Evolutionary conservation across 2,113 vertebrate genomes (phyloP).

Genomic region (Mungos mungo): DNA sequence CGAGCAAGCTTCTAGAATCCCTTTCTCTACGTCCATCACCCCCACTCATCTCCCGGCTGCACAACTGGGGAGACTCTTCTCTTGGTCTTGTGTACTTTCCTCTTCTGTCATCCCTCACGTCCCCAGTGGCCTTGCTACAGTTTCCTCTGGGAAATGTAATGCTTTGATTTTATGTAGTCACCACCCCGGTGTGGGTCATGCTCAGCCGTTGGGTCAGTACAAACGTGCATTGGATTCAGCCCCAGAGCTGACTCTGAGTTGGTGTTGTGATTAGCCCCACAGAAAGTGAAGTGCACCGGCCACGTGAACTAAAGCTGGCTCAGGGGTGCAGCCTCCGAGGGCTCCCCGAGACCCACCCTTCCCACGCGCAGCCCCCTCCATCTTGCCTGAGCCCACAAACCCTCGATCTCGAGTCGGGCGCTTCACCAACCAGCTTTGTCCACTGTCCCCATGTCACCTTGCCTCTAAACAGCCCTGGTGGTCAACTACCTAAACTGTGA

Average conservation of each 20-base stretch:
- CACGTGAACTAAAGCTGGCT: fast-evolving
- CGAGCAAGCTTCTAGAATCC: fast-evolving
- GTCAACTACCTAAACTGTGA: background rate
- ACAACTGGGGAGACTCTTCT: background rate
- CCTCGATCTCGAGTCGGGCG: too few relatives aligned
- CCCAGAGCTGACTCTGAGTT: fast-evolving
- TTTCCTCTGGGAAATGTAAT: background rate
- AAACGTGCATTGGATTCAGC: background rate
- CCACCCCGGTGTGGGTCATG: background rate
- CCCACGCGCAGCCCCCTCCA: background rate
- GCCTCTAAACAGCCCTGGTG: background rate
- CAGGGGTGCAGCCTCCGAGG: background rate
- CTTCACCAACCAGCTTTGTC: background rate
- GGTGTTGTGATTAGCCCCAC: fast-evolving
- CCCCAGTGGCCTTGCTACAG: background rate
- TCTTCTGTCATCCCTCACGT: background rate
- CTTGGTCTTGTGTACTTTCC: background rate
- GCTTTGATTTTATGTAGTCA: background rate
- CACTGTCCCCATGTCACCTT: background rate
- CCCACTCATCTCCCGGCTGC: background rate
- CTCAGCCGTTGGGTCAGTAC: background rate
- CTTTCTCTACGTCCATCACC: background rate
- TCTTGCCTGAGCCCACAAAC: background rate
- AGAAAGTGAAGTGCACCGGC: fast-evolving
- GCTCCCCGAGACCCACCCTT: background rate